Evolutionary conservation across 2,113 vertebrate genomes (phyloP), one percentile per base, ranked within the genome.

Genomic region (Varanus komodoensis): DNA sequence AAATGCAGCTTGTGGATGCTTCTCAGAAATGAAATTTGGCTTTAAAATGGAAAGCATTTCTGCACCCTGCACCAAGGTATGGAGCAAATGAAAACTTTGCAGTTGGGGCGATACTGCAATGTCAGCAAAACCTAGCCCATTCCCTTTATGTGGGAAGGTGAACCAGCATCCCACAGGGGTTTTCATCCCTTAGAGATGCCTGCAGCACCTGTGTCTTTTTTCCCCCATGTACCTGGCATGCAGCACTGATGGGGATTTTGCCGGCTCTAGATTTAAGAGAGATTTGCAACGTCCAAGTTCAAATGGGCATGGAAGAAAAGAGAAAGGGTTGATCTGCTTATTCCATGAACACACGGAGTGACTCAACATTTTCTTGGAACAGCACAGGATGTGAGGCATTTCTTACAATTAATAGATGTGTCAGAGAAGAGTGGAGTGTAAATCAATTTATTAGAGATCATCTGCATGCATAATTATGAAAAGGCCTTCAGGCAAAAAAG

Each of bases 361-460:
- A 89, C 57, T 89, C 50, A 54, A 21, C 83, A 75, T 93, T 95
- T 91, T 79, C 87, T 80, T 8, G 32, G 7, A 69, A 80, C 19
- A 54, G 80, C 91, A 64, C 50, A 71, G 68, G 52, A 75, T 9
- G 89, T 82, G 54, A 86, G 1, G 1, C 44, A 78, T 87, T 93
- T 92, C 93, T 92, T 91, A 87, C 27, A 87, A 29, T 81, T 87
- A 90, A 61, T 61, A 15, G 57, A 61, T 61, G 12, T 61, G 57
- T 61, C 57, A 61, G 57, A 61, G 57, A 92, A 88, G 32, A 82
- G n/a, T 90, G 32, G 89, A 91, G 12, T 92, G 85, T 57, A 92
- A 93, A 92, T 93, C 84, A 89, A 90, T 87, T 92, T 92, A 90
- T 93, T 90, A 89, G 89, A 90, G 84, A 91, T 89, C 32, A 92